Percentiles rank a stretch among this genome's conserved stretches.
phyloP scores from a whole-genome alignment of 2,113 vertebrate genomes.

The Ammodytes marinus region DNA sequence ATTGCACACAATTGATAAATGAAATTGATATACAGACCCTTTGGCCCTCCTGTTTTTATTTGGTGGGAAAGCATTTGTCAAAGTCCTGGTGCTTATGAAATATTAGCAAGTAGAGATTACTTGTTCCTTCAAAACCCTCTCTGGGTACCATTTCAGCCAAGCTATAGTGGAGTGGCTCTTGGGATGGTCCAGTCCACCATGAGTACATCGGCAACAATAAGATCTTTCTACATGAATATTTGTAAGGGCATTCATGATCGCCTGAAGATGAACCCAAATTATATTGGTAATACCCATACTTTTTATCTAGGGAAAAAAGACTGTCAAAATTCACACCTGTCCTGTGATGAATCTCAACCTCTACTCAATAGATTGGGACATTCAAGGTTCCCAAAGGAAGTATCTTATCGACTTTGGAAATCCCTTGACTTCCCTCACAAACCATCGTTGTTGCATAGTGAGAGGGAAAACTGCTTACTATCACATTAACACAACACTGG shows the following conservation, averaged over 20 bases:
- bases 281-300: neutral
- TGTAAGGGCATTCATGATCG: neutral
- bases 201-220: neutral
- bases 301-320: neutral
- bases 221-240: neutral
- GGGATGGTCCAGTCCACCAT: neutral
- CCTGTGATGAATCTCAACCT: neutral
- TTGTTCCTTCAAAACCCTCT: neutral
- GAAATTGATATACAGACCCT: neutral
- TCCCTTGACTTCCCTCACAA: constrained; percentile 13
- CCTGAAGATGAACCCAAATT: neutral
- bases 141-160: neutral
- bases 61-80: neutral
- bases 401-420: neutral
- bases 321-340: neutral
- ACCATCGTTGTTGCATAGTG: constrained; percentile 32
- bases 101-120: neutral
- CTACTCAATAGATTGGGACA: neutral
- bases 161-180: neutral
- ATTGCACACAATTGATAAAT: constrained; percentile 14
- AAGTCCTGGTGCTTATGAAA: neutral
- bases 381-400: neutral
- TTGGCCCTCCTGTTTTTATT: constrained; percentile 1
- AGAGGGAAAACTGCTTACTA: constrained; percentile 35
- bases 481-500: constrained; percentile 50